Conservation (phyloP, 2,888 invertebrate species). For the Galerucella calmariensis region DNA sequence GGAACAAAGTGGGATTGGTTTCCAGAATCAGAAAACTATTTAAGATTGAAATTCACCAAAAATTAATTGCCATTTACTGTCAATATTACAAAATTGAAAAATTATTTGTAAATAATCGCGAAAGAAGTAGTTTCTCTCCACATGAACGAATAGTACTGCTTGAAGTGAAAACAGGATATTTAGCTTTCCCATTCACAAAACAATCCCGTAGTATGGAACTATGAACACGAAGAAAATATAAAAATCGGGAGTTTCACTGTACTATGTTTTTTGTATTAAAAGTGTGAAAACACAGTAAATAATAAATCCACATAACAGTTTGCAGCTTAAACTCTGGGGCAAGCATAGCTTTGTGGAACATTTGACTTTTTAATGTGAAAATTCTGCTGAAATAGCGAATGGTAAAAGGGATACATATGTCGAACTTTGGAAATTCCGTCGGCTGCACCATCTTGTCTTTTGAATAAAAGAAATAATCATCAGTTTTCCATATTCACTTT, state of each 20-base stretch:
- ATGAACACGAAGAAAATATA: not conserved
- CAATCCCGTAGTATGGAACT: too few relatives aligned
- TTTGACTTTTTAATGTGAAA: conserved; percentile 53
- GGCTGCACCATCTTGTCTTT: conserved; percentile 50
- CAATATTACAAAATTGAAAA: too few relatives aligned
- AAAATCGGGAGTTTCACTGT: not conserved
- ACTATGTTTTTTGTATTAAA: not conserved
- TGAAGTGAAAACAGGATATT: too few relatives aligned
- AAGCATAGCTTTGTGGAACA: conserved; percentile 33
- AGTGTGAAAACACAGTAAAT: not conserved
- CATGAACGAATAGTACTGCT: too few relatives aligned
- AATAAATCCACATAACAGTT: not conserved
- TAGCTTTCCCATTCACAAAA: too few relatives aligned
- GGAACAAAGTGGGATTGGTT: too few relatives aligned
- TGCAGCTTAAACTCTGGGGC: conserved; percentile 14
- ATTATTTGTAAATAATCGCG: too few relatives aligned
- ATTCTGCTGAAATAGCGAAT: conserved; percentile 54
- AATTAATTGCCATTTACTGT: too few relatives aligned
- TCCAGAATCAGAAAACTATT: too few relatives aligned
- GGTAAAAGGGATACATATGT: conserved; percentile 52
- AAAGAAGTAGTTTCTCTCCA: too few relatives aligned
- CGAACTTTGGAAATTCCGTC: conserved; percentile 57
- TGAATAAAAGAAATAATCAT: conserved; percentile 11
- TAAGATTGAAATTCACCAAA: too few relatives aligned
- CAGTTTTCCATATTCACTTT: not conserved